Conservation (phyloP, 2,888 invertebrate genomes). For the Apamea epomidion region DNA sequence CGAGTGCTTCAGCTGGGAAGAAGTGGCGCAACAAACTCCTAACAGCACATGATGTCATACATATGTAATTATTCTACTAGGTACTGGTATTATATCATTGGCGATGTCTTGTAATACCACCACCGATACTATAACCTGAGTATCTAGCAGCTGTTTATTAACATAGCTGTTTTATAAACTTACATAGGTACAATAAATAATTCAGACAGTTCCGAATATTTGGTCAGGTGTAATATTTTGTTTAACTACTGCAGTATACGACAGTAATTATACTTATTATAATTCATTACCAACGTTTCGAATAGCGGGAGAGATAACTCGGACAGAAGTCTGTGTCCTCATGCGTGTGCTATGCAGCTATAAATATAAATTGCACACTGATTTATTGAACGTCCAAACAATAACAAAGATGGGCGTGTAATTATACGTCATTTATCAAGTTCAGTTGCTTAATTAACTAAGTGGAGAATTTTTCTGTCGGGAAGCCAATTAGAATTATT, state of each 20-base stretch:
- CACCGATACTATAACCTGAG: not conserved
- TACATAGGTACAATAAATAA: not conserved
- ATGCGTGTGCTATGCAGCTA: conserved; percentile 11
- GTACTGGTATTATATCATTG: too few relatives aligned
- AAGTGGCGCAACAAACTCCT: too few relatives aligned
- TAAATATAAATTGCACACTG: conserved; percentile 31
- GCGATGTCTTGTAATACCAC: not conserved
- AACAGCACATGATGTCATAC: too few relatives aligned
- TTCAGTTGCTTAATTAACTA: not conserved
- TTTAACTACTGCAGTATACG: not conserved
- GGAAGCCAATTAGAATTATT: not conserved
- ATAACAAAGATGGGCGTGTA: conserved; percentile 28
- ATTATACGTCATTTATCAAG: conserved; percentile 36
- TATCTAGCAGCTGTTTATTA: conserved; percentile 4
- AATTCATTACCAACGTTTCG: conserved; percentile 8
- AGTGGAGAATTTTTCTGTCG: not conserved
- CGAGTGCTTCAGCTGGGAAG: too few relatives aligned
- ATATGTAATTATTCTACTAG: not conserved
- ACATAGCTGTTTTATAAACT: conserved; percentile 12
- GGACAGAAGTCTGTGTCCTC: conserved; percentile 8
- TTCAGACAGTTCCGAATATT: conserved; percentile 29
- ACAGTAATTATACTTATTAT: not conserved
- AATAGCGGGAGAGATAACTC: conserved; percentile 27
- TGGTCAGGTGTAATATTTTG: conserved; percentile 38
- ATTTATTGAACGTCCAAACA: conserved; percentile 19